phyloP scores from a whole-genome alignment of 2,113 vertebrate genomes.

The Geococcyx californianus region DNA sequence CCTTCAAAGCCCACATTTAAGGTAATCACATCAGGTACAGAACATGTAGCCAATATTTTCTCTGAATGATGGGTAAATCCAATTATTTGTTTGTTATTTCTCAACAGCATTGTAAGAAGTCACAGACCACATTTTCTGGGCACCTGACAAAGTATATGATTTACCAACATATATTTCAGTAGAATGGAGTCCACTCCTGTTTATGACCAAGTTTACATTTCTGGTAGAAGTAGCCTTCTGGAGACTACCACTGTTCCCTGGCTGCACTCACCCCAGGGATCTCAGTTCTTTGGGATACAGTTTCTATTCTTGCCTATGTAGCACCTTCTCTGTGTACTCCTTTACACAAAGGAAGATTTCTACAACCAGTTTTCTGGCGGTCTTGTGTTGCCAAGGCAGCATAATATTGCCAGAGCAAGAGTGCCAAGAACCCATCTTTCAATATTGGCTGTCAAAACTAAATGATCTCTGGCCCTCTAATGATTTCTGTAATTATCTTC shows the following conservation, averaged over 20 bases:
- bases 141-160: not conserved
- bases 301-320: not conserved
- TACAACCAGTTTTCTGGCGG: not conserved
- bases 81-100: not conserved
- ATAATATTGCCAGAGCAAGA: not conserved
- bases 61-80: not conserved
- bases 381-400: not conserved
- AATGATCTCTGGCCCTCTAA: not conserved
- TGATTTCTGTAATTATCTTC: not conserved
- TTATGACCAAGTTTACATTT: not conserved
- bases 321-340: not conserved
- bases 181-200: not conserved
- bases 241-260: not conserved
- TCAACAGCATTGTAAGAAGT: not conserved
- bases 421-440: conserved; percentile 10
- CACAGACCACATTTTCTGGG: not conserved
- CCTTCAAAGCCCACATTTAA: not conserved
- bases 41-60: not conserved
- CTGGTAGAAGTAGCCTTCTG: not conserved
- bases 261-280: not conserved
- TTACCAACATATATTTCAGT: not conserved
- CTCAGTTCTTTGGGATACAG: not conserved
- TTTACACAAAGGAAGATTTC: not conserved
- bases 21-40: not conserved
- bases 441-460: conserved; percentile 7